Base-by-base conservation (phyloP, 2,113 vertebrate genomes). In the Malaclemys terrapin region DNA sequence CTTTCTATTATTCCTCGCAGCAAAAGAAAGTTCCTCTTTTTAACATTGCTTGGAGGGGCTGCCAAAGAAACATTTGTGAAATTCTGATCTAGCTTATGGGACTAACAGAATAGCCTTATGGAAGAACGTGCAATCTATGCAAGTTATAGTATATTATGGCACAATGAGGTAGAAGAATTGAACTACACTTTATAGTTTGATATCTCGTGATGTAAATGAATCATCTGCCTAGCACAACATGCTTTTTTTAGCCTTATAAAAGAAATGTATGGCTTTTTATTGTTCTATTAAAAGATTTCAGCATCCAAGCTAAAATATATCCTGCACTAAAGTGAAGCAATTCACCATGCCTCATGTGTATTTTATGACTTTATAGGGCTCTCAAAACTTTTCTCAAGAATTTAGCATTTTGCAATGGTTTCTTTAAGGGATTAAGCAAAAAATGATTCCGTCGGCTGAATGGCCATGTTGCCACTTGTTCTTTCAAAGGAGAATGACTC, bases 1-100 rank as follows among this genome's bases (percentile, higher is more conserved):
- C 89, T 93, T 95, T 97, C 89, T 95, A 82, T 57, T 91, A 80
- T 42, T 96, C 92, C 91, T 96, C 90, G 84, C 90, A 93, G 84
- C 94, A 96, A 91, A 94, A 91, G 89, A 91, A 97, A 91, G 87
- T 90, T 49, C 69, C 80, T 56, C 72, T 85, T 85, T 76, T 65
- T 94, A 90, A 89, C 85, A 89, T 53, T 94, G 62, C 93, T 69
- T 87, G 89, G 65, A 91, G 80, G 69, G 52, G 65, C 84, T 84
- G 91, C 81, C 91, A 20, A 94, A 93, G 91, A 31, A 92, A 82
- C 22, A 27, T 89, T 84, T 76, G 9, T 93, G 91, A 93, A 95
- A 92, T 94, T 89, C 82, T n/a, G 91, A 54, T 88, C 84, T 59
- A 85, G 52, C n/a, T 94, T 79, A 57, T 35, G 2, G 1, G 94